These are phyloP conservation scores for Deilephila elpenor DNA, from an alignment of 2,888 invertebrate genomes.

Conservation along the genomic window DNA sequence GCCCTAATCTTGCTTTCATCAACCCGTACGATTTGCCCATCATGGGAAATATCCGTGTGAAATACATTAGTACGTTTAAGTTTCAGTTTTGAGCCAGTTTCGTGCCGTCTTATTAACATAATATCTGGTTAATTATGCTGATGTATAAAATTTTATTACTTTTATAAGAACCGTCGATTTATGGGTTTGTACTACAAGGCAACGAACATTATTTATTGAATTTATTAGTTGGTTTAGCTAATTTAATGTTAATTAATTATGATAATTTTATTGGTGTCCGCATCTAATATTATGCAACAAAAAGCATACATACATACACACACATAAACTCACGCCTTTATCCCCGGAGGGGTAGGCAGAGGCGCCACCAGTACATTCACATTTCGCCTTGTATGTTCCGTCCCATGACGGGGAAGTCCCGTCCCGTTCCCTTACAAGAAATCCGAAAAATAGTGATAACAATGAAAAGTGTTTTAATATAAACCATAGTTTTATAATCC, in stretches of 20 bases:
- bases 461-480: no score
- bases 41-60: neutral
- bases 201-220: constrained; percentile 11
- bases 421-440: no score
- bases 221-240: constrained; percentile 13
- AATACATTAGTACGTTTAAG: neutral
- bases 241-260: constrained; percentile 13
- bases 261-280: neutral
- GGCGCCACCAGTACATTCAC: no score
- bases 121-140: neutral
- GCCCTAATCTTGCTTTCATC: no score
- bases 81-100: neutral
- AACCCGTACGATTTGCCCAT: no score
- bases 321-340: no score
- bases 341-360: no score
- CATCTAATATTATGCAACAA: neutral
- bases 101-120: neutral
- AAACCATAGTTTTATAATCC: no score
- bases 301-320: no score
- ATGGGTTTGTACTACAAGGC: neutral
- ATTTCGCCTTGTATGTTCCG: no score
- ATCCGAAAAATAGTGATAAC: no score
- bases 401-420: no score
- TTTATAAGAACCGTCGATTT: constrained; percentile 3
- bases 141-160: constrained; percentile 16